These are phyloP conservation scores for Pentalonia nigronervosa DNA, from an alignment of 1,140 invertebrate species.

Conservation along the genomic window DNA sequence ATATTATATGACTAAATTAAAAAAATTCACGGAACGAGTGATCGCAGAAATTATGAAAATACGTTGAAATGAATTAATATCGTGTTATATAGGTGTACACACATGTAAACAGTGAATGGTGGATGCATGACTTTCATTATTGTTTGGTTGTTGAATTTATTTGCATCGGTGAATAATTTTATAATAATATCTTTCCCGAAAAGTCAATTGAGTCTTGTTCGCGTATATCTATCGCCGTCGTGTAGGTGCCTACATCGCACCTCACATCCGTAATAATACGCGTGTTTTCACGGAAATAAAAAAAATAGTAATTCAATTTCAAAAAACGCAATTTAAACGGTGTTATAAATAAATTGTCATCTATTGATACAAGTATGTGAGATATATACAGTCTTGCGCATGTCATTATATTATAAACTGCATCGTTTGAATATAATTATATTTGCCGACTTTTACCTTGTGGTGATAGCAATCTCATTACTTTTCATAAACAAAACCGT, in stretches of 20 bases:
- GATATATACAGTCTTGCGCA: not conserved
- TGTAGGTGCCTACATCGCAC: no score
- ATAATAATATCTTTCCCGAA: not conserved
- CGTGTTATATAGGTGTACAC: no score
- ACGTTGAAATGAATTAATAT: not conserved
- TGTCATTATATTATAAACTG: not conserved
- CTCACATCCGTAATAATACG: not conserved
- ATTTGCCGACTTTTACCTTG: not conserved
- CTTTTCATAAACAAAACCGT: slow-evolving; percentile 6
- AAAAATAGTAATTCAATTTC: not conserved
- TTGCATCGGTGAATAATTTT: not conserved
- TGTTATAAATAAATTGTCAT: slow-evolving; percentile 18
- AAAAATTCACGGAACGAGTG: not conserved
- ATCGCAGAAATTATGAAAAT: not conserved
- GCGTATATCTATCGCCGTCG: no score
- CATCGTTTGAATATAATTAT: not conserved
- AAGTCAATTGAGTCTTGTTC: not conserved
- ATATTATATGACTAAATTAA: not conserved
- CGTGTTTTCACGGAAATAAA: not conserved
- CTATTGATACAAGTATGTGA: not conserved
- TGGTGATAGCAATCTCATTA: not conserved
- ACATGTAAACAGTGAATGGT: not conserved
- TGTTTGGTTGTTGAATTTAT: not conserved
- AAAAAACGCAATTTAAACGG: not conserved
- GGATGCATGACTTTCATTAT: not conserved